phyloP scores from a whole-genome alignment of 2,797 vertebrate genomes.

The Leontocebus nigricollis region DNA sequence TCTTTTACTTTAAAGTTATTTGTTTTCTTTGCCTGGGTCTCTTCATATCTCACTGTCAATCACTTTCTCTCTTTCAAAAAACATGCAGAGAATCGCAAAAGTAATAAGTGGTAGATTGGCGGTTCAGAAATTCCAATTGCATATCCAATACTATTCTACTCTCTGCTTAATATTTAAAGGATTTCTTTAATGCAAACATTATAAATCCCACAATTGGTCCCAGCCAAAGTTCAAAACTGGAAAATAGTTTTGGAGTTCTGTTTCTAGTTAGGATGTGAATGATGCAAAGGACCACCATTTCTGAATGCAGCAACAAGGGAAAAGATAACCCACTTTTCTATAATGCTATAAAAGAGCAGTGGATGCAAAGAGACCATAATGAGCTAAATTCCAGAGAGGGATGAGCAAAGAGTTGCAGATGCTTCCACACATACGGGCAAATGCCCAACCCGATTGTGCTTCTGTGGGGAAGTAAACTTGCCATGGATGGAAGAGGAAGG shows the following conservation, averaged over 20 bases:
- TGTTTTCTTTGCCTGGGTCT: background rate
- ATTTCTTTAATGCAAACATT: conserved; percentile 43
- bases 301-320: background rate
- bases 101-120: conserved; percentile 12
- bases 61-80: conserved; percentile 19
- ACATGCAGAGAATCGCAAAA: conserved; percentile 11
- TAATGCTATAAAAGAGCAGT: background rate
- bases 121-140: conserved; percentile 43
- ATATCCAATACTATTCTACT: conserved; percentile 16
- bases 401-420: background rate
- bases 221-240: conserved; percentile 22
- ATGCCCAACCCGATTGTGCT: background rate
- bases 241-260: conserved; percentile 21
- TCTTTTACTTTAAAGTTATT: conserved; percentile 13
- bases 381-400: conserved; percentile 27
- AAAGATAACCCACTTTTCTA: background rate
- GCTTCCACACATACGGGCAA: background rate
- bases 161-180: conserved; percentile 63
- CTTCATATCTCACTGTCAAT: conserved; percentile 39
- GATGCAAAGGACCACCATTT: conserved; percentile 1
- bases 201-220: conserved; percentile 28
- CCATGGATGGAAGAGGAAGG: background rate
- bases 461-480: background rate
- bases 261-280: conserved; percentile 5
- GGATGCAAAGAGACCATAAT: background rate